phyloP scores from a whole-genome alignment of 2,113 vertebrate genomes.

The Climacteris rufus region DNA sequence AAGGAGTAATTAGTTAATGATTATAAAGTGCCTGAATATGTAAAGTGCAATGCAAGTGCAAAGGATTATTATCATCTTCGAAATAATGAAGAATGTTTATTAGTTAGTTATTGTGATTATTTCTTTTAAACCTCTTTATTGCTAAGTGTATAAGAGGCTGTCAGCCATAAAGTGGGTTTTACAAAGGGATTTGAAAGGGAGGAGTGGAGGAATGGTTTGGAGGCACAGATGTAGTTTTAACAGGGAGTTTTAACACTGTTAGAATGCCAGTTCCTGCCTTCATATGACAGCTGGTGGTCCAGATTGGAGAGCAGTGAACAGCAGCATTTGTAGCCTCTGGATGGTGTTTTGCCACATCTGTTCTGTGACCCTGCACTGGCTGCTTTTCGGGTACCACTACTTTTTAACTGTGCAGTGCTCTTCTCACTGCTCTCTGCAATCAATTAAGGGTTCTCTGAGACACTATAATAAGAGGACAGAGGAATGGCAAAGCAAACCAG shows the following conservation, averaged over 20 bases:
- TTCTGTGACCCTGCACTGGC: background rate
- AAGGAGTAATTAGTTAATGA: constrained; percentile 66
- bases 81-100: constrained; percentile 64
- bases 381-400: background rate
- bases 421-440: background rate
- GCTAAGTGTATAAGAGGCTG: background rate
- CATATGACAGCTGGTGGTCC: background rate
- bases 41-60: constrained; percentile 43
- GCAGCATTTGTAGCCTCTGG: background rate
- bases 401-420: background rate
- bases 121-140: constrained; percentile 56
- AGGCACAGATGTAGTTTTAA: background rate
- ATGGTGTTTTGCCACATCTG: background rate
- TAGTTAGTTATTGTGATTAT: constrained; percentile 59
- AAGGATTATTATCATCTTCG: constrained; percentile 44
- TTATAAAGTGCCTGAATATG: constrained; percentile 56
- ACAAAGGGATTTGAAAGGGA: constrained; percentile 16
- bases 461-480: background rate
- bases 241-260: background rate
- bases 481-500: background rate
- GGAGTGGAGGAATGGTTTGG: background rate
- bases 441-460: background rate
- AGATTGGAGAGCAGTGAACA: background rate
- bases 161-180: constrained; percentile 34
- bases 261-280: background rate